phyloP scores from a whole-genome alignment of 2,888 invertebrate genomes.

The Eupithecia inturbata region DNA sequence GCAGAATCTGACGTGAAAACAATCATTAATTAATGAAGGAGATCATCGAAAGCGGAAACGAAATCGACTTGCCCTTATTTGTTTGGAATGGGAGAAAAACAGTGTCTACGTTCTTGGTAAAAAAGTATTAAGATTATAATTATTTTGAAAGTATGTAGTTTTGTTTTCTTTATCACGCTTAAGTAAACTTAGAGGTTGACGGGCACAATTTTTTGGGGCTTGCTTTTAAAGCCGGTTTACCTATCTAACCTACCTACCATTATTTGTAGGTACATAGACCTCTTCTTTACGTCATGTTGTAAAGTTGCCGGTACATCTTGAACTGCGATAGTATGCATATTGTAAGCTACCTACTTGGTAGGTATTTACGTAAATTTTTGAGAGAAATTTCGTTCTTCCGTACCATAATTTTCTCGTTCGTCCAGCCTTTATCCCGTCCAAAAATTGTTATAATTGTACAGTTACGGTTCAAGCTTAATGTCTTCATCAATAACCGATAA shows the following conservation, averaged over 20 bases:
- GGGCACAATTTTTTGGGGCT: neutral
- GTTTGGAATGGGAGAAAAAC: neutral
- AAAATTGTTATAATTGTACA: constrained; percentile 68
- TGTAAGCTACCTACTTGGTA: too few relatives aligned
- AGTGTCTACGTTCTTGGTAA: neutral
- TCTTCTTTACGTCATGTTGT: too few relatives aligned
- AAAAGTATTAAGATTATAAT: neutral
- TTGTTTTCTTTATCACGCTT: neutral
- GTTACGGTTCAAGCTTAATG: constrained; percentile 77
- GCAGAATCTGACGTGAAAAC: constrained; percentile 80
- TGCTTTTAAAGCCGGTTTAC: too few relatives aligned
- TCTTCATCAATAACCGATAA: constrained; percentile 85
- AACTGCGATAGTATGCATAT: too few relatives aligned
- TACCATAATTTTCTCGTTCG: neutral
- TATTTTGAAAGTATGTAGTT: neutral
- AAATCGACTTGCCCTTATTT: constrained; percentile 6
- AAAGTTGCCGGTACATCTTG: too few relatives aligned
- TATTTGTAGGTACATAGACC: too few relatives aligned
- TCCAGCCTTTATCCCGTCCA: constrained; percentile 36
- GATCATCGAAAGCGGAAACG: constrained; percentile 6
- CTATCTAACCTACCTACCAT: too few relatives aligned
- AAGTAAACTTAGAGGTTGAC: too few relatives aligned
- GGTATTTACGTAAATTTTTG: constrained; percentile 5
- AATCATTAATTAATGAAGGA: constrained; percentile 71
- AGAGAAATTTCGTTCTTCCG: neutral